Evolutionary conservation across 92 coral and sea anemone species (phyloP), one percentile per base, ranked within the genome.

Genomic region (Anthopleura xanthogrammica): DNA sequence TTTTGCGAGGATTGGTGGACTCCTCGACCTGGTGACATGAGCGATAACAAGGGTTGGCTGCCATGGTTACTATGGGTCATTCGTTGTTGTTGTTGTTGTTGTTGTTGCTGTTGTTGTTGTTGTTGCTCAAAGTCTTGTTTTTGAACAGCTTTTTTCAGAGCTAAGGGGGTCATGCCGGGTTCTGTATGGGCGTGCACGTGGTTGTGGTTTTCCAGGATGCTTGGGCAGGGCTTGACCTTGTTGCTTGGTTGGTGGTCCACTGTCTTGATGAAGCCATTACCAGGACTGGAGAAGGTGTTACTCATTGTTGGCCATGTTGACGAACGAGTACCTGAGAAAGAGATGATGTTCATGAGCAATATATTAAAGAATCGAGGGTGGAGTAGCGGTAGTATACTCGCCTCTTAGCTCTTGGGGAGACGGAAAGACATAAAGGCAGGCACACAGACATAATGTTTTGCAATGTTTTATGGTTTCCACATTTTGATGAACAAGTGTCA

Each of bases 41-140:
- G 91, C 23, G 98, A 91, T 86, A 93, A 83, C 82, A 93, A 82
- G n/a, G 94, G 94, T 66, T 93, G 98, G 90, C 89, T 93, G 70
- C 90, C 85, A 80, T 83, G 98, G 89, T 85, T 92, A 89, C 89
- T 60, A 23, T 91, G 83, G 50, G 71, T 36, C 16, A 82, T 65
- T 9, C 81, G 76, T 77, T 83, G 94, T 43, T 82, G 91, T n/a
- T 70, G 84, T 24, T 86, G 88, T 48, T 88, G 92, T 29, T 29
- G 36, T 1, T 29, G 36, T 1, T 29, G 36, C 36, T 83, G 76
- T 77, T 83, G 94, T 43, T 82, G 91, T n/a, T 70, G 84, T 24
- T 86, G 88, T 48, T 88, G 92, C 79, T 93, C 91, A 76, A 83
- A 80, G 57, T 83, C 52, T 71, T 87, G 92, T 86, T 91, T 93